Evolutionary conservation across 2,888 invertebrate species (phyloP).

Genomic region (Agrilus cyanescens): DNA sequence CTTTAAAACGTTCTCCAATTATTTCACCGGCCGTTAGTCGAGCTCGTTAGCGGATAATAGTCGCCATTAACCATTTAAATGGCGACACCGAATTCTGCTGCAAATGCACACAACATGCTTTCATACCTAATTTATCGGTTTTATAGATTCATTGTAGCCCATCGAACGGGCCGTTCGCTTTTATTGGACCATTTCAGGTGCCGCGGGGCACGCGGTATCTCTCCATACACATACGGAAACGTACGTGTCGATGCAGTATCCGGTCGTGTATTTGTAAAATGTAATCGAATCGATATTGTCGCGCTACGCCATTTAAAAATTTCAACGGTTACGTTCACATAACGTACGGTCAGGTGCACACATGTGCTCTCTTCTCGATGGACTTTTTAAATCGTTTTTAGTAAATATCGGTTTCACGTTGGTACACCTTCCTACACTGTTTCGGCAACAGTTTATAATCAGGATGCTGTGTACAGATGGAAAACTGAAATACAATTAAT

Average conservation of each 20-base stretch:
- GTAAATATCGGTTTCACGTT: slow-evolving; percentile 1
- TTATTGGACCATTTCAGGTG: slow-evolving; percentile 33
- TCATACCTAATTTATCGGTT: slow-evolving; percentile 32
- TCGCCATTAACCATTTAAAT: slow-evolving; percentile 25
- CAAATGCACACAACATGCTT: slow-evolving; percentile 31
- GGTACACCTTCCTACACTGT: background rate
- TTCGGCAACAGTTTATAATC: too few relatives aligned
- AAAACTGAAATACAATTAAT: too few relatives aligned
- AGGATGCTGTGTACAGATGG: too few relatives aligned
- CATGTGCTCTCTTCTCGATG: too few relatives aligned
- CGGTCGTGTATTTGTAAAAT: too few relatives aligned
- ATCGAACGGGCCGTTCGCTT: slow-evolving; percentile 35
- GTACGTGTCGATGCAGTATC: background rate
- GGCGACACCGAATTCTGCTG: slow-evolving; percentile 23
- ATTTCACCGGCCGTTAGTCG: too few relatives aligned
- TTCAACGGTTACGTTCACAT: too few relatives aligned
- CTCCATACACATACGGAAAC: slow-evolving; percentile 21
- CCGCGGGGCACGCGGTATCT: slow-evolving; percentile 18
- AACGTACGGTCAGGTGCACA: too few relatives aligned
- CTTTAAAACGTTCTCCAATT: too few relatives aligned
- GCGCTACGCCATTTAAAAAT: too few relatives aligned
- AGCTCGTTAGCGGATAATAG: slow-evolving; percentile 15
- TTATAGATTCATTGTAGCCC: slow-evolving; percentile 30
- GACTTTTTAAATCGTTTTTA: background rate
- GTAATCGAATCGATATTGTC: too few relatives aligned